Evolutionary conservation across 2,888 invertebrate species (phyloP), one percentile per base, ranked within the genome.

Genomic region (Heliconius cydno): DNA sequence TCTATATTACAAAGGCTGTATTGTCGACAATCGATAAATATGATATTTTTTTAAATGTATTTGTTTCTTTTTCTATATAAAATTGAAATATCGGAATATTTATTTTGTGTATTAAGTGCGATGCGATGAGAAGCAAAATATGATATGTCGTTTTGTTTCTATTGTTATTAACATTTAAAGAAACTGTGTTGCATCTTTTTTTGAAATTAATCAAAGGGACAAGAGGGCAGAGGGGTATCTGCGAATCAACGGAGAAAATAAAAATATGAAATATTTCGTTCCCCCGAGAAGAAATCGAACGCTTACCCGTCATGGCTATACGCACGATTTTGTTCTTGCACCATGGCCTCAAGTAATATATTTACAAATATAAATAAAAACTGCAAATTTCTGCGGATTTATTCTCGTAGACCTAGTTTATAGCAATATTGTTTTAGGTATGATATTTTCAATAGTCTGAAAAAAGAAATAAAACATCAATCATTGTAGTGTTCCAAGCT

Each of bases 291-390:
- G 15, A 46, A 15, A 46, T 19, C 2, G 6, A 19, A 46, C 15
- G 5, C 0, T 46, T 46, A 46, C 15, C 46, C 6, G 1, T 46
- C 46, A 15, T 46, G 5, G 1, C 46, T 46, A 15, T 15, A 46
- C 41, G 13, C 41, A 3, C 13, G 22, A n/a, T 60, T 60, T n/a
- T 60, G 3, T 22, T 22, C 22, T 22, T n/a, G 46, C 4, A 46
- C 46, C 13, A 46, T 46, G 15, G 22, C 7, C 22, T 52, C 52
- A 52, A 52, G 52, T 57, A 22, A 9, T 66, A 34, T 25, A 34
- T 30, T 66, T 67, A 67, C 34, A 68, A 68, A 46, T 70, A 70
- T 19, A 70, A 41, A 46, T 70, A 57, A 52, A 52, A 72, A 22
- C 2, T 46, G 10, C 12, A 22, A 30, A 22, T 10, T 52, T 71